Conservation (phyloP, 2,888 invertebrate genomes). For the Watsonalla binaria region DNA sequence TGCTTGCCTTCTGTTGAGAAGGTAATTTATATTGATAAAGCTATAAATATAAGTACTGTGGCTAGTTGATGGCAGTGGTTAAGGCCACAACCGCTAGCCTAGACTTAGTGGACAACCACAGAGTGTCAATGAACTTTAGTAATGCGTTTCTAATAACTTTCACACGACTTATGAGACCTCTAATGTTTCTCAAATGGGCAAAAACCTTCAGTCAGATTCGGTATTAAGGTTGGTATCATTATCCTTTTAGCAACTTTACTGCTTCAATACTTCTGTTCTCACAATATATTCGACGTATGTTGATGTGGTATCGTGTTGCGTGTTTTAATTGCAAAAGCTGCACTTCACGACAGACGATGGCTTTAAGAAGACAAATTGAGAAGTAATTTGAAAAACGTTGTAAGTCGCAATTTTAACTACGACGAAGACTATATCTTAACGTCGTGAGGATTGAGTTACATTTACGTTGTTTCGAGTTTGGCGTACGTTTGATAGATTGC, state of each 20-base stretch:
- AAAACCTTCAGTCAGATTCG: conserved; percentile 5
- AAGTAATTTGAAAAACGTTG: background rate
- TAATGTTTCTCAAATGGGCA: conserved; percentile 3
- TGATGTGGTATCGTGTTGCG: background rate
- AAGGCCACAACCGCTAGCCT: conserved; percentile 7
- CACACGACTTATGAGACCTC: conserved; percentile 9
- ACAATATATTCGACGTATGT: background rate
- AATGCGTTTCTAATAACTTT: conserved; percentile 27
- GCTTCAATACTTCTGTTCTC: too few relatives aligned
- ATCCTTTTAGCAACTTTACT: too few relatives aligned
- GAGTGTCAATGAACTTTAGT: conserved; percentile 18
- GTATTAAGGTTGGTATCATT: conserved; percentile 5
- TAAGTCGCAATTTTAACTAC: background rate
- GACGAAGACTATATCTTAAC: background rate
- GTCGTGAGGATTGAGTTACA: background rate
- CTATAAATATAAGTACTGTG: background rate
- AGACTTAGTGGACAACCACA: conserved; percentile 16
- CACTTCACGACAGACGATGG: background rate
- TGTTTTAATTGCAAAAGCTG: background rate
- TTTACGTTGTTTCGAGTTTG: background rate
- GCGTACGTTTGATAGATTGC: conserved; percentile 21
- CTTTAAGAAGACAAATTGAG: conserved; percentile 13
- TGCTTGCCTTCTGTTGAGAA: background rate
- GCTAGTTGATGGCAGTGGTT: conserved; percentile 8
- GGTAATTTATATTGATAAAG: background rate